These are phyloP conservation scores for Tetrax tetrax DNA, from an alignment of 2,113 vertebrate genomes.

Conservation along the genomic window DNA sequence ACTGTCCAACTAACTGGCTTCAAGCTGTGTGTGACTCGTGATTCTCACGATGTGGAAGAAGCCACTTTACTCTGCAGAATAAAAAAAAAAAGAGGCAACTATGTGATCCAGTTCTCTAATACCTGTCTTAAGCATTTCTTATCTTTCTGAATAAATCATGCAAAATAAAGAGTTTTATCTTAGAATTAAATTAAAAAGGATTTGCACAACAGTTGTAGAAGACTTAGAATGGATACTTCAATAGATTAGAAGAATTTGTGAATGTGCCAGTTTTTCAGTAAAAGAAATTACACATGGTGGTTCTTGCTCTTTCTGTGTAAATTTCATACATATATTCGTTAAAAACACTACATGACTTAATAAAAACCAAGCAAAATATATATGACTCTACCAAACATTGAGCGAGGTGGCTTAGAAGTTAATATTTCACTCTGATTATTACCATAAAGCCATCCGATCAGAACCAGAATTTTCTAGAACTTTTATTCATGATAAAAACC, in stretches of 20 bases:
- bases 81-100: neutral
- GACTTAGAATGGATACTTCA: neutral
- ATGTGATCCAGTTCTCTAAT: neutral
- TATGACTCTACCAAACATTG: neutral
- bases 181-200: neutral
- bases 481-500: neutral
- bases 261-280: neutral
- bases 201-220: neutral
- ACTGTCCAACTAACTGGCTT: neutral
- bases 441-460: neutral
- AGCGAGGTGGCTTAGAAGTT: neutral
- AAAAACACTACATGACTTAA: neutral
- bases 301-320: neutral
- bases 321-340: neutral
- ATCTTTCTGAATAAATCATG: neutral
- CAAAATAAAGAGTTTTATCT: neutral
- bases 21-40: neutral
- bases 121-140: neutral
- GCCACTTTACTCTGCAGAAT: neutral
- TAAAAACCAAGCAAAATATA: accelerated
- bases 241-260: neutral
- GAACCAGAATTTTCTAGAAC: neutral
- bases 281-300: neutral
- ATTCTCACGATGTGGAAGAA: neutral
- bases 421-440: neutral